Percentiles rank a stretch among this genome's conserved stretches.
phyloP scores from a whole-genome alignment of 2,888 invertebrate genomes.

The Mimachlamys varia region DNA sequence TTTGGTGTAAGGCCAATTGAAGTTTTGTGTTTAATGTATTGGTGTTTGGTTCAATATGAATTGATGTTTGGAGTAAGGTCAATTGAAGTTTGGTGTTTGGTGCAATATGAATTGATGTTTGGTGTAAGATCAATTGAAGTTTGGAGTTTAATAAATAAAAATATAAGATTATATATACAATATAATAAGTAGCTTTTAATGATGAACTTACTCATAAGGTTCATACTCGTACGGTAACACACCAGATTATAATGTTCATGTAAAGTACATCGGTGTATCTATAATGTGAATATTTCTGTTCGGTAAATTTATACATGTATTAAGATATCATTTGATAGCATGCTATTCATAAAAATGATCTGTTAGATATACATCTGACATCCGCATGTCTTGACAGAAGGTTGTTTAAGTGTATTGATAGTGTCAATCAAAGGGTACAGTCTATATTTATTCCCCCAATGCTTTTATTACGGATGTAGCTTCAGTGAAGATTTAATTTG shows the following conservation, averaged over 20 bases:
- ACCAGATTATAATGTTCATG: not conserved
- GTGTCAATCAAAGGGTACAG: not conserved
- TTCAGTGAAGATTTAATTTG: not conserved
- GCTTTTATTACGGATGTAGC: not conserved
- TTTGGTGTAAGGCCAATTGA: not conserved
- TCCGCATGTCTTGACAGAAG: not conserved
- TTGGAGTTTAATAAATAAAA: not conserved
- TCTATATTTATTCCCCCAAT: not conserved
- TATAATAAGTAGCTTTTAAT: not conserved
- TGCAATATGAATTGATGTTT: no score
- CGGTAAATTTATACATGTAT: not conserved
- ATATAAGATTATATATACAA: not conserved
- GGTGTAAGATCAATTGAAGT: not conserved
- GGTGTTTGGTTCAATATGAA: no score
- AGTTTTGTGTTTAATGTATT: not conserved
- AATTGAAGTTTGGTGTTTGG: no score
- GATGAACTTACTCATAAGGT: not conserved
- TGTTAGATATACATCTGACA: not conserved
- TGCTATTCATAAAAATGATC: not conserved
- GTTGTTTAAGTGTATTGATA: not conserved
- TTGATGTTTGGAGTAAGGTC: no score
- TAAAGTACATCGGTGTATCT: not conserved
- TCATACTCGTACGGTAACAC: not conserved
- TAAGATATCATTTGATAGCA: not conserved
- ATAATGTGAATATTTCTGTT: not conserved